Conservation (phyloP, 2,113 vertebrate genomes). For the Cryptomyrus ogoouensis region DNA sequence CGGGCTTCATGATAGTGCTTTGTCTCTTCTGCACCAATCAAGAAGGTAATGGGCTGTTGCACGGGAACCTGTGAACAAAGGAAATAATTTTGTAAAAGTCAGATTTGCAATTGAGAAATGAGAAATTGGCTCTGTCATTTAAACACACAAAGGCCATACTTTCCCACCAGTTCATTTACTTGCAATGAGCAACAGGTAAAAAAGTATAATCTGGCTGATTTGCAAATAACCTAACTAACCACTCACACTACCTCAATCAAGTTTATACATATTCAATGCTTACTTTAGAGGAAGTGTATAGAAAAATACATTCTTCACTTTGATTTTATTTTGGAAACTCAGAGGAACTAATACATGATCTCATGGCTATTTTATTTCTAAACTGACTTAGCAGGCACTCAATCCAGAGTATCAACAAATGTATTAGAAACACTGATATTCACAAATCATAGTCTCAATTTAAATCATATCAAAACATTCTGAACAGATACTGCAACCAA, state of each 20-base stretch:
- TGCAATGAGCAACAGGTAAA: neutral
- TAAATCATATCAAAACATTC: neutral
- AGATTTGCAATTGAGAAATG: neutral
- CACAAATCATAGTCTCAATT: neutral
- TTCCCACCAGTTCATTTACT: neutral
- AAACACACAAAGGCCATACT: neutral
- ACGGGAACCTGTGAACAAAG: conserved; percentile 75
- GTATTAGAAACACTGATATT: neutral
- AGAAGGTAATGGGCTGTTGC: conserved; percentile 84
- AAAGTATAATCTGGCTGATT: neutral
- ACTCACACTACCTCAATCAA: neutral
- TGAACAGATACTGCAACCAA: neutral
- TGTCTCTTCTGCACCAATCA: conserved; percentile 87
- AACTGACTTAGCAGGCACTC: neutral
- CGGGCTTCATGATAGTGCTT: conserved; percentile 96
- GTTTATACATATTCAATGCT: neutral
- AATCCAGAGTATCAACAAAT: neutral
- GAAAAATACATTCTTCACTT: neutral
- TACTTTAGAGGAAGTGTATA: neutral
- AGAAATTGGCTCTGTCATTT: neutral
- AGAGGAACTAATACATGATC: neutral
- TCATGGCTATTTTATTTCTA: neutral
- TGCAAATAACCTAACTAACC: neutral
- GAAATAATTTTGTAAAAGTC: neutral
- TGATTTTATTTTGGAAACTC: too few relatives aligned